A percentile compares a stretch with the other conserved stretches of the same genome.
phyloP scores from a whole-genome alignment of 2,888 invertebrate species.

The Orthosia gracilis region DNA sequence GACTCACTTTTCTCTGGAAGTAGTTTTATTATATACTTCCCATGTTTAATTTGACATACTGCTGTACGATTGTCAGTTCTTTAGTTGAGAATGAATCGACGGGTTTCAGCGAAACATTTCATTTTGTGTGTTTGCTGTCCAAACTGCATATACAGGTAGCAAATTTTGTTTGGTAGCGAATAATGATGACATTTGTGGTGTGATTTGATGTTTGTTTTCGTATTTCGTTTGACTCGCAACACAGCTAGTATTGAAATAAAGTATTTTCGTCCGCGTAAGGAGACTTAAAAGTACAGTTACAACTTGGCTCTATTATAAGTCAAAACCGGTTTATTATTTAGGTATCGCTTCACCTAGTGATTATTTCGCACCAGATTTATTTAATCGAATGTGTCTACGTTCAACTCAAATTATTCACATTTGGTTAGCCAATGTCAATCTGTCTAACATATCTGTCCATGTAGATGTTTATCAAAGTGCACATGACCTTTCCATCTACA shows the following conservation, averaged over 20 bases:
- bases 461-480: not conserved
- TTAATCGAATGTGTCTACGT: not conserved
- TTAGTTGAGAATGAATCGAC: not conserved
- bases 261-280: not conserved
- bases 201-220: not conserved
- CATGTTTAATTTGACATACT: not conserved
- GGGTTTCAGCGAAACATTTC: not conserved
- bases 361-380: not conserved
- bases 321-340: not conserved
- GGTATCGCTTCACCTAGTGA: not conserved
- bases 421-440: too few relatives aligned
- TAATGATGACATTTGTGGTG: not conserved
- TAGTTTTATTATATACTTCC: not conserved
- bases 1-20: not conserved
- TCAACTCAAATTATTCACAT: not conserved
- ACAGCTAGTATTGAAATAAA: not conserved
- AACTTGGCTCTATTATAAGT: too few relatives aligned
- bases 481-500: constrained; percentile 25
- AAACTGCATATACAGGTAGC: too few relatives aligned
- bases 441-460: not conserved
- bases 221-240: not conserved
- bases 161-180: not conserved
- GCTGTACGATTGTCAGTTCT: not conserved
- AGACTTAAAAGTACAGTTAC: not conserved
- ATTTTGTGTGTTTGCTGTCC: not conserved